Base-by-base conservation (phyloP, 1,140 invertebrate species). In the Ostrea denselamellosa region DNA sequence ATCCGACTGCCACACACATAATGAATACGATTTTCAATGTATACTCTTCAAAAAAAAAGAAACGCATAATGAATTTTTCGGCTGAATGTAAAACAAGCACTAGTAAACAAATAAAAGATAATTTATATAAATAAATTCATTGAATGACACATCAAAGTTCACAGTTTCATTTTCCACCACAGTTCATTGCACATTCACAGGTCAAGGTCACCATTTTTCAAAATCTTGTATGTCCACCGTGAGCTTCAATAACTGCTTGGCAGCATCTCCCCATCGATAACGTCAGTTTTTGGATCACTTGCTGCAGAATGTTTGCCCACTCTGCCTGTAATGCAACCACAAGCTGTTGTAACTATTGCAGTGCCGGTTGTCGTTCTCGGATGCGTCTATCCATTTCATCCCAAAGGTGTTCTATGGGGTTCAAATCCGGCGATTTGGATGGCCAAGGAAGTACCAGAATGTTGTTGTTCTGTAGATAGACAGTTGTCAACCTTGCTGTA, bases 381-480 rank as follows among this genome's bases (percentile, higher is more conserved):
- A 88, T 85, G 34, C 81, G 51, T 25, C 65, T 17, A 77, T 77
- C 82, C 68, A 86, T 19, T 68, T 71, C 85, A 62, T 90, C 85
- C 87, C 90, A 90, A 17, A 89, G 14, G 87, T 90, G 87, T 28
- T 90, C 86, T 44, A 90, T 90, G 19, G 85, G 87, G 52, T 88
- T n/a, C n/a, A n/a, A n/a, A n/a, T n/a, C n/a, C n/a, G n/a, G n/a
- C n/a, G n/a, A n/a, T n/a, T n/a, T n/a, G 85, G 82, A 87, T 87
- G 34, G 2, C 56, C n/a, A 90, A 14, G 0, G 83, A 58, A 81
- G 87, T 85, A 44, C 87, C 56, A 34, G 86, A 84, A 25, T 87
- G 86, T 44, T 85, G 25, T 28, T 87, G n/a, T n/a, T n/a, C n/a
- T 44, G 34, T 88, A 44, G 68, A 82, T 88, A 14, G 62, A n/a